Evolutionary conservation across 2,888 invertebrate species (phyloP), one percentile per base, ranked within the genome.

Genomic region (Listrodromus nycthemerus): DNA sequence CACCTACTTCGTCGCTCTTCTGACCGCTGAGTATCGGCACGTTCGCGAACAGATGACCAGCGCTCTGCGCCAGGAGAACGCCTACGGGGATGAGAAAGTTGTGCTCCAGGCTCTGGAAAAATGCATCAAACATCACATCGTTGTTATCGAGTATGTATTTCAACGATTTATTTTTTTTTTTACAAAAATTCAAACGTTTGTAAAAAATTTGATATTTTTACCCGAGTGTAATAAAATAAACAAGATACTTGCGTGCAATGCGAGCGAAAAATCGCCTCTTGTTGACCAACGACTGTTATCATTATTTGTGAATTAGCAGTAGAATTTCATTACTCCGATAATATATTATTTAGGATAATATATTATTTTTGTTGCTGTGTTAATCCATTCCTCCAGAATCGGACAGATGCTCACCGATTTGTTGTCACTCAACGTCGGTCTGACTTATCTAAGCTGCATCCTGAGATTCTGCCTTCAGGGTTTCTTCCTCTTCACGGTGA

Each of bases 391-490:
- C 33, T 69, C 82, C 30, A 84, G 82, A 76, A 78, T 70, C 37
- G 75, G 78, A 52, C 84, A 67, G 45, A 84, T 81, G 50, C 73
- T 89, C 21, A 87, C 75, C 30, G 52, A 80, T 37, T 48, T 90
- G 10, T 66, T 89, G 4, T 80, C 87, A 2, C 21, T 87, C 4
- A 87, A 88, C 61, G 82, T 89, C n/a, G 85, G 82, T 13, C 1
- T 87, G 16, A 73, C 89, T 6, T 89, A 89, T 58, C 33, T 87
- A 19, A 86, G 83, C 55, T 88, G 78, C 13, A 87, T 89, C 19
- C 83, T 89, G 45, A 84, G 87, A 13, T 88, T 90, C 73, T 89
- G 88, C 33, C 88, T 89, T 65, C 45, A 88, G 37, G 88, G 86
- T 10, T 82, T 86, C 10, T 85, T 86, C 80, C 0, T 89, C 8